phyloP scores from a whole-genome alignment of 2,113 vertebrate species.

The Microtus ochrogaster region DNA sequence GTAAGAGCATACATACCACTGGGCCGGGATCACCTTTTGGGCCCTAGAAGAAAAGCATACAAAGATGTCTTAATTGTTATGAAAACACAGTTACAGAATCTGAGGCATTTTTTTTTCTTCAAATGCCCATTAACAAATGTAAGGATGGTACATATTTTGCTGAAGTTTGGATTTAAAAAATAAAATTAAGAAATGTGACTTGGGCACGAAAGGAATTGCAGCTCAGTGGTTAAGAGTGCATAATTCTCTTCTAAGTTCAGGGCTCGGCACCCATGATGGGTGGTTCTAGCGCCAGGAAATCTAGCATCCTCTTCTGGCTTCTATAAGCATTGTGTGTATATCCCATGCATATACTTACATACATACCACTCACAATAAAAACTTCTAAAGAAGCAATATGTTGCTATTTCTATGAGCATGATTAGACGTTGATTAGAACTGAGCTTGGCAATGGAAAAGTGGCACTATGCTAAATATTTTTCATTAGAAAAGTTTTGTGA shows the following conservation, averaged over 20 bases:
- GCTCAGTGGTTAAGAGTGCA: not conserved
- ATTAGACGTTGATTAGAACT: not conserved
- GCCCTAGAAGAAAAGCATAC: slow-evolving; percentile 88
- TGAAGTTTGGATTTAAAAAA: not conserved
- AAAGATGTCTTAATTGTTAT: not conserved
- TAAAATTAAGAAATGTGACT: not conserved
- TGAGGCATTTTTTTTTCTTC: not conserved
- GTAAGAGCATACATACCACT: slow-evolving; percentile 87
- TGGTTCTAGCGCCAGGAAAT: not conserved
- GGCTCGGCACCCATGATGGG: not conserved
- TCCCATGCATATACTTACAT: not conserved
- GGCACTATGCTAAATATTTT: not conserved
- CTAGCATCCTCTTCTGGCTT: not conserved
- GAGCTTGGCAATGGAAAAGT: slow-evolving; percentile 1
- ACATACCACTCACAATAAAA: not conserved
- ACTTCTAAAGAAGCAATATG: not conserved
- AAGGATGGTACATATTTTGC: not conserved
- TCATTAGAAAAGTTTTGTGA: not conserved
- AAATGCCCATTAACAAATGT: not conserved
- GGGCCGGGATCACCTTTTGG: slow-evolving; percentile 95
- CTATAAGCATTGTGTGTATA: not conserved
- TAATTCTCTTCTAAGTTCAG: not conserved
- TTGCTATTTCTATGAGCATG: not conserved
- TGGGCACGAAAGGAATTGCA: not conserved
- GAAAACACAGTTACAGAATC: not conserved